Conservation (phyloP, 2,888 invertebrate genomes). For the Drosophila incognita region DNA sequence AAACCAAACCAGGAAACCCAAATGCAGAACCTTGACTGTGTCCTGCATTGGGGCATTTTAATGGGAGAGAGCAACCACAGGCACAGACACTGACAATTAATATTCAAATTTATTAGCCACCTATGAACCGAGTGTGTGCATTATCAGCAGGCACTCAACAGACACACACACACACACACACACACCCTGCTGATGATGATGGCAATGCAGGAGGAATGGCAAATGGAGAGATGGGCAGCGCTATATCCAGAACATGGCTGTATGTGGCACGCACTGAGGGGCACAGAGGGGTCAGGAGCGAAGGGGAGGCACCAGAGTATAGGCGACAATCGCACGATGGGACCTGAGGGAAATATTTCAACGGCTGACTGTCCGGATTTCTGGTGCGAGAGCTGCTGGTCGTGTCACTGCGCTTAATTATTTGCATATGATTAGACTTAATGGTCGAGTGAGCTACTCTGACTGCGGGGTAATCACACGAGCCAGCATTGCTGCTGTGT, state of each 20-base stretch:
- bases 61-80: constrained; percentile 59
- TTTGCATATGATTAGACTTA: constrained; percentile 83
- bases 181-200: constrained; percentile 23
- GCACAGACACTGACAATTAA: constrained; percentile 81
- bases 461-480: constrained; percentile 63
- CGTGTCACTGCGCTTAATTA: constrained; percentile 81
- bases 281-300: constrained; percentile 3
- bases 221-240: constrained; percentile 5
- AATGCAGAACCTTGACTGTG: constrained; percentile 7
- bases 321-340: constrained; percentile 76
- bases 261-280: constrained; percentile 51
- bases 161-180: constrained; percentile 1
- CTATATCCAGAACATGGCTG: constrained; percentile 44
- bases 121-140: constrained; percentile 84
- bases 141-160: constrained; percentile 79
- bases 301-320: constrained; percentile 57
- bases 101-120: constrained; percentile 84
- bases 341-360: constrained; percentile 83
- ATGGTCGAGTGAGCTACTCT: constrained; percentile 67
- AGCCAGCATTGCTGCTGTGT: constrained; percentile 69
- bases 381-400: constrained; percentile 25
- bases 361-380: constrained; percentile 48
- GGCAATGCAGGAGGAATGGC: constrained; percentile 38
- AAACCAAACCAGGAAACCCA: neutral
- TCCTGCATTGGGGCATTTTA: constrained; percentile 66